Evolutionary conservation across 2,888 invertebrate genomes (phyloP).

Genomic region (Cantharis flavilabris): DNA sequence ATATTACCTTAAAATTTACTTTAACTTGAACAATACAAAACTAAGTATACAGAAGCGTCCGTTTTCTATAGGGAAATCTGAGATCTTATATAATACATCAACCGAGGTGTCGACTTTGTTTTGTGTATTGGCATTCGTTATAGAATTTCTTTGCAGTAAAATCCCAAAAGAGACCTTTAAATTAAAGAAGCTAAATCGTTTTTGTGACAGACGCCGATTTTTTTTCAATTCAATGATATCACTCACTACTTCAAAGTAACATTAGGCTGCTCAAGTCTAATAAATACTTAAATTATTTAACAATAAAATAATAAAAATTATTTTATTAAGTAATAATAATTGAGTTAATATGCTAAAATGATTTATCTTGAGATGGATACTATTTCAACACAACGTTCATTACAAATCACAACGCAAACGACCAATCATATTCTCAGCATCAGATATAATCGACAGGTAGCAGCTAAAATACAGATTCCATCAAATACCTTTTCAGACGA

Average conservation of each 20-base stretch:
- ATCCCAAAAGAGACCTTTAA: slow-evolving; percentile 32
- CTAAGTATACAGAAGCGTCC: slow-evolving; percentile 37
- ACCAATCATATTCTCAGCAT: no score
- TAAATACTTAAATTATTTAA: slow-evolving; percentile 2
- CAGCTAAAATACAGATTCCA: no score
- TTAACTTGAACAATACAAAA: slow-evolving; percentile 39
- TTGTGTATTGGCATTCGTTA: slow-evolving; percentile 38
- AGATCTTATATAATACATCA: slow-evolving; percentile 40
- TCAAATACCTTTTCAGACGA: no score
- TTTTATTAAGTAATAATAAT: not conserved
- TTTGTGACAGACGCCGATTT: slow-evolving; percentile 19
- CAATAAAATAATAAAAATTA: not conserved
- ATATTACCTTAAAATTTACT: slow-evolving; percentile 38
- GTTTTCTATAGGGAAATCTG: slow-evolving; percentile 39
- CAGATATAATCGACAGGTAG: no score
- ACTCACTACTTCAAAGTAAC: slow-evolving; percentile 16
- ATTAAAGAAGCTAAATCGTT: slow-evolving; percentile 26
- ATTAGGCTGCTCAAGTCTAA: slow-evolving; percentile 7
- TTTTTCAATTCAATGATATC: slow-evolving; percentile 12
- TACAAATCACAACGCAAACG: no score
- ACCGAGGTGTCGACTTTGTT: slow-evolving; percentile 38
- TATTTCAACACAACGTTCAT: no score
- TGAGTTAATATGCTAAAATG: no score
- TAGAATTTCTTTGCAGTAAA: slow-evolving; percentile 31
- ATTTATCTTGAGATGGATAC: no score